phyloP scores from a whole-genome alignment of 2,113 vertebrate species.

The Shinisaurus crocodilurus region DNA sequence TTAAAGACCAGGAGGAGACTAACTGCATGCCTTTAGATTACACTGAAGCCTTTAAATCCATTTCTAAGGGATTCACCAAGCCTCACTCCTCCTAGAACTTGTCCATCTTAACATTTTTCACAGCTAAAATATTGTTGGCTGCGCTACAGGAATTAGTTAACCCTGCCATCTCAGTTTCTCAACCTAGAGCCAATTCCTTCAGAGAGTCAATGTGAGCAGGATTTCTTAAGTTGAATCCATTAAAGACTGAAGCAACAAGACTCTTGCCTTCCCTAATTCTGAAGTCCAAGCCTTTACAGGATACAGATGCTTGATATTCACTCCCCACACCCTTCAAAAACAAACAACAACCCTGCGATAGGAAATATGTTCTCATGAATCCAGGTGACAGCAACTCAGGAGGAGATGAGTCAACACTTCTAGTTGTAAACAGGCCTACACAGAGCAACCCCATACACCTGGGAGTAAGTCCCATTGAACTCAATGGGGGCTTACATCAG shows the following conservation, averaged over 20 bases:
- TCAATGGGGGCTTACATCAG: no score
- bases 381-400: neutral
- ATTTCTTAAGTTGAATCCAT: neutral
- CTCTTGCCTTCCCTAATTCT: neutral
- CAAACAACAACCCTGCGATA: neutral
- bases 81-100: neutral
- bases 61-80: neutral
- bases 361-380: neutral
- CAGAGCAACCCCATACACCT: no score
- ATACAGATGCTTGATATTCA: neutral
- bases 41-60: neutral
- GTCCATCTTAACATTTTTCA: neutral
- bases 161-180: neutral
- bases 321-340: neutral
- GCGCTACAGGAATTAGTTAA: neutral
- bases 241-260: neutral
- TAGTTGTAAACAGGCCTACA: neutral
- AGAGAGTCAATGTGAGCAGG: neutral
- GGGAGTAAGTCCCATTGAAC: no score
- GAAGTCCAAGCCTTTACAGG: neutral
- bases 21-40: neutral
- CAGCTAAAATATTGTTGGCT: neutral
- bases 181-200: neutral
- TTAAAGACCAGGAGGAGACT: neutral
- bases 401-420: neutral